Base-by-base conservation (phyloP, 2,797 vertebrate genomes). In the Gymnopithys bicolor region DNA sequence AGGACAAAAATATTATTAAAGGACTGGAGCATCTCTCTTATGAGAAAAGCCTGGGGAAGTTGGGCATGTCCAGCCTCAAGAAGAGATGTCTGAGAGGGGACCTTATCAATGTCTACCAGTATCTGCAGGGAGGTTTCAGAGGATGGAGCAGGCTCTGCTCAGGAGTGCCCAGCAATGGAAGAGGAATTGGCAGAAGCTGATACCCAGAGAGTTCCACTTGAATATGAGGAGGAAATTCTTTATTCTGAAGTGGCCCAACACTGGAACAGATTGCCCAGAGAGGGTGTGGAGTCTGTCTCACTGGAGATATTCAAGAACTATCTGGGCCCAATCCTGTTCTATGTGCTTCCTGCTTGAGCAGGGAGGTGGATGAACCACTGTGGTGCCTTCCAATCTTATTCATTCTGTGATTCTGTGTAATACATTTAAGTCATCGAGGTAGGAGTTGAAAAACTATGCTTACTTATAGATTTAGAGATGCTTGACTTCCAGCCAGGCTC, bases 181-280 rank as follows among this genome's bases (percentile, higher is more conserved):
- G 77, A 23, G 62, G 48, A 81, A 41, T 0, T 0, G 17, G 18
- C 30, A 74, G 48, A 7, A 35, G 32, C 18, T 33, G 66, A 59
- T 46, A 30, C 17, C 3, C 33, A 14, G 25, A 5, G 52, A 28
- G 6, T 21, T 66, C 25, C 30, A 53, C 30, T 30, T 66, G 52
- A 21, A 52, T 9, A 19, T 14, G 4, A 27, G 59, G 52, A 71
- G 64, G 7, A 32, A 52, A 24, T 78, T 59, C n/a, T 71, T 21
- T 10, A 2, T n/a, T 35, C 18, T 52, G 30, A 13, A 39, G 46
- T 59, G 30, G 59, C 18, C 0, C 0, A 46, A 25, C 14, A 21
- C 10, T 21, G n/a, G 25, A 48, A 1, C 3, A 32, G 39, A 41
- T 35, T 52, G 7, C 2, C 33, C 30, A 46, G 46, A 56, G 13